Evolutionary conservation across 2,888 invertebrate genomes (phyloP).

Genomic region (Willowsia nigromaculata): DNA sequence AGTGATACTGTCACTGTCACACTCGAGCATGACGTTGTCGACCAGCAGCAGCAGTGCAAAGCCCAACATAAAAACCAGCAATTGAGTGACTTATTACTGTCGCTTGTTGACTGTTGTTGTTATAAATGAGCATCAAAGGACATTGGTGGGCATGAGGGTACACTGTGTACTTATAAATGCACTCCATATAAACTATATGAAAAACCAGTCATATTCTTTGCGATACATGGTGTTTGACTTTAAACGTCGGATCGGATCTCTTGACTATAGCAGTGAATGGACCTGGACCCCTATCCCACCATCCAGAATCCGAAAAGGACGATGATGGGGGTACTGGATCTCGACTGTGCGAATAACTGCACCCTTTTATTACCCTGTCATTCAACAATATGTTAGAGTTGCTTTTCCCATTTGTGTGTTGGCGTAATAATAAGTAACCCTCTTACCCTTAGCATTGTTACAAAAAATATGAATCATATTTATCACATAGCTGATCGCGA

Average conservation of each 20-base stretch:
- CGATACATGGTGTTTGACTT: background rate
- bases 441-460: background rate
- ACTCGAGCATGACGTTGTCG: background rate
- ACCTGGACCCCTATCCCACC: background rate
- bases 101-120: slow-evolving; percentile 55
- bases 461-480: slow-evolving; percentile 51
- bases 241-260: background rate
- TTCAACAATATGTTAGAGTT: slow-evolving; percentile 58
- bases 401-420: background rate
- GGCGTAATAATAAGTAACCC: slow-evolving; percentile 18
- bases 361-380: slow-evolving; percentile 68
- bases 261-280: no score
- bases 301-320: no score
- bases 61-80: background rate
- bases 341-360: slow-evolving; percentile 24
- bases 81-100: slow-evolving; percentile 62
- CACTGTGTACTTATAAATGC: background rate
- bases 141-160: background rate
- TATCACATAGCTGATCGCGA: slow-evolving; percentile 59
- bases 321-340: no score
- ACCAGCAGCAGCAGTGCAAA: no score
- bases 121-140: background rate
- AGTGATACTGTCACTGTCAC: background rate
- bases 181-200: background rate
- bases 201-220: background rate